These are phyloP conservation scores for Rhamnusium bicolor DNA, from an alignment of 2,888 invertebrate genomes.

Conservation along the genomic window DNA sequence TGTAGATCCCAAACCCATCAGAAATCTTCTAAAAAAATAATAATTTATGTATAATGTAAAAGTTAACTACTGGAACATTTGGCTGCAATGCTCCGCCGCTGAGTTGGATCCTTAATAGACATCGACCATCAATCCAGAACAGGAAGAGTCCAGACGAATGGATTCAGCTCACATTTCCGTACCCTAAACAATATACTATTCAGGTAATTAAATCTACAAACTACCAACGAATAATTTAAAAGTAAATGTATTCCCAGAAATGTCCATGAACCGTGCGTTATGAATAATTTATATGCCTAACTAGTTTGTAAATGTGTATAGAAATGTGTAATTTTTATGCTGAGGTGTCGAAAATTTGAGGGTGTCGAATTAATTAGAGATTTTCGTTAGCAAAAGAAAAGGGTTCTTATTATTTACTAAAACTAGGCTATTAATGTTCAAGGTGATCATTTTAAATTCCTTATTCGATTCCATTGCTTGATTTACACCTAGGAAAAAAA, in stretches of 20 bases:
- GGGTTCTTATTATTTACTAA: neutral
- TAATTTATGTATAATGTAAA: too few species aligned
- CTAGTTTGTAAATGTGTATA: neutral
- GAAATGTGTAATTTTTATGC: neutral
- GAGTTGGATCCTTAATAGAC: conserved; percentile 55
- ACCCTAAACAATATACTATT: conserved; percentile 44
- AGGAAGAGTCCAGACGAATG: conserved; percentile 64
- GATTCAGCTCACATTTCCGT: conserved; percentile 61
- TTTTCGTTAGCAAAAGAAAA: neutral
- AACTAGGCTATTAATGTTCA: neutral
- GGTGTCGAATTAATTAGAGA: neutral
- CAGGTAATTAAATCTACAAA: conserved; percentile 45
- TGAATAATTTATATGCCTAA: neutral
- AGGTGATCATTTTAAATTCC: too few species aligned
- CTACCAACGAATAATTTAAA: conserved; percentile 39
- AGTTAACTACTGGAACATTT: too few species aligned
- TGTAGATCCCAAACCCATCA: too few species aligned
- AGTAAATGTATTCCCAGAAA: conserved; percentile 30
- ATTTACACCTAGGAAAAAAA: too few species aligned
- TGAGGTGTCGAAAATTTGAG: neutral
- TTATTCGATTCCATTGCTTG: too few species aligned
- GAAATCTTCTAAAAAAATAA: too few species aligned
- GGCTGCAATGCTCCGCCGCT: conserved; percentile 28
- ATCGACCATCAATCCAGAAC: conserved; percentile 51
- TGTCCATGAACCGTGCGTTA: neutral